phyloP scores from a whole-genome alignment of 2,113 vertebrate genomes.

The Cariama cristata region DNA sequence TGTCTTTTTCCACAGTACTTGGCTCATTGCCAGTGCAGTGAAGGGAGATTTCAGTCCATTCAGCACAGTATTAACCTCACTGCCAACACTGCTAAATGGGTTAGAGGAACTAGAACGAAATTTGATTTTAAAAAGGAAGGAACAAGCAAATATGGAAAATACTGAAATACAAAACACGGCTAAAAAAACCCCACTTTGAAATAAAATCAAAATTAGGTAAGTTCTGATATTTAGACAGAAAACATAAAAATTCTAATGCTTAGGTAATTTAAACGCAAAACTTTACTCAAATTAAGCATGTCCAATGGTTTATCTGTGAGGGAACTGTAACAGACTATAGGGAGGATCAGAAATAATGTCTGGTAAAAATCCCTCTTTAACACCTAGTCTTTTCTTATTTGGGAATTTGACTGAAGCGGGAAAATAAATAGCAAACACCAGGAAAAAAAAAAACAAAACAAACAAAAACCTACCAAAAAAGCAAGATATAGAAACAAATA shows the following conservation, averaged over 20 bases:
- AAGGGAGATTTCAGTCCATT: conserved; percentile 66
- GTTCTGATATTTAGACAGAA: not conserved
- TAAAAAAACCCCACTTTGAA: not conserved
- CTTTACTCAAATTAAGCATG: not conserved
- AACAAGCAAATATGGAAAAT: conserved; percentile 10
- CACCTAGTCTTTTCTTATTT: not conserved
- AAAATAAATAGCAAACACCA: not conserved
- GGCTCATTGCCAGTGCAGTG: conserved; percentile 50
- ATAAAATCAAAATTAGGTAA: not conserved
- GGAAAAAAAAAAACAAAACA: not conserved
- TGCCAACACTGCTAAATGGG: conserved; percentile 50
- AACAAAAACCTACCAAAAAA: not conserved
- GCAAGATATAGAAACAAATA: not conserved
- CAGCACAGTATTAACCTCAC: conserved; percentile 65
- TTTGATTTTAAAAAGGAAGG: not conserved
- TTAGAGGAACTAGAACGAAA: not conserved
- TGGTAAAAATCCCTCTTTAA: not conserved
- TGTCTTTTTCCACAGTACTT: conserved; percentile 41
- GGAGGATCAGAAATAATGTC: not conserved
- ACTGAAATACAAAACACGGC: not conserved
- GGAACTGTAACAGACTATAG: not conserved
- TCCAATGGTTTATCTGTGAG: not conserved
- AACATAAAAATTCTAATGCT: not conserved
- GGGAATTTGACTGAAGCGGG: not conserved
- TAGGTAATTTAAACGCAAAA: not conserved